Base-by-base conservation (phyloP, 1,140 invertebrate genomes). In the Neuroterus valhalla region DNA sequence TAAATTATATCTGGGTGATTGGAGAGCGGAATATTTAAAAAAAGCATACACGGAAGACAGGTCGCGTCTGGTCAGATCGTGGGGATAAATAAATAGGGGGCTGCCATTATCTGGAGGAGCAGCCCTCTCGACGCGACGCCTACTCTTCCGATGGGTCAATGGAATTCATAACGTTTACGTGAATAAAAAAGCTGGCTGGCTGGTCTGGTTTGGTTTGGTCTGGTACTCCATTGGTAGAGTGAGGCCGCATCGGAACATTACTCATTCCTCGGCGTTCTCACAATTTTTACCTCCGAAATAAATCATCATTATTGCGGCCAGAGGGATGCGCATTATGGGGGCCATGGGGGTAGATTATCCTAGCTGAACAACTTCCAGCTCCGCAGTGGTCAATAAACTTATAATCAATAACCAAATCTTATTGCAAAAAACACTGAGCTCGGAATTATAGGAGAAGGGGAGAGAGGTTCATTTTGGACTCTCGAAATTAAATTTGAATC, bases 201-300 rank as follows among this genome's bases (percentile, higher is more conserved):
- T 76, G 77, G 68, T 70, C 66, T 73, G 71, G 78, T 75, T 71
- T 80, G 75, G 78, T 74, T 71, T 80, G 75, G 78, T 74, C 75
- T 80, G 78, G 78, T 72, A 72, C 45, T 75, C 72, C 75, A 78
- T 72, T 55, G 75, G 69, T 67, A 80, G 83, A 79, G 82, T 81
- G 81, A 82, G 81, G 78, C 81, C 84, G 81, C 83, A 89, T 84
- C 82, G 86, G 83, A 82, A 87, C 86, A 87, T 88, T 88, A 88
- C 86, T 87, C 86, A 88, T 88, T 81, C 80, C 84, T 85, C 84
- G 82, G 84, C 82, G 84, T 84, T 83, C 81, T 85, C 82, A 83
- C 86, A 87, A 88, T 88, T 89, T 89, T 89, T 89, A 87, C 83
- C 87, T 87, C 85, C 81, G 84, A 86, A 86, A 88, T 89, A 89